Evolutionary conservation across 2,888 invertebrate species (phyloP).

Genomic region (Tachystola acroxantha): DNA sequence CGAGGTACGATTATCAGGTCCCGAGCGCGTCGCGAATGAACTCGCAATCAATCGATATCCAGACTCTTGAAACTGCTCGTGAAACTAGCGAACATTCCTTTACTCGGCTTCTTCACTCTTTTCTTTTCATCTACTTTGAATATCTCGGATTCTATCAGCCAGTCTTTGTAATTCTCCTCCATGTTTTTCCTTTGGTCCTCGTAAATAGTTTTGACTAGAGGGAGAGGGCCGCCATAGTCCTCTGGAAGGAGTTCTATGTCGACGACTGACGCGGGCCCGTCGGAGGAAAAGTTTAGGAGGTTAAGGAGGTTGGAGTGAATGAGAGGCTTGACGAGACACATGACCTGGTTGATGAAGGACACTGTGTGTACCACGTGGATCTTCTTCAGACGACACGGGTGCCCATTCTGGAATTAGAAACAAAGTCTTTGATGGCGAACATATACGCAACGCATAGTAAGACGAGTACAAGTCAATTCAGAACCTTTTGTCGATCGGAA

Average conservation of each 20-base stretch:
- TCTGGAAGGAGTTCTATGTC: conserved; percentile 62
- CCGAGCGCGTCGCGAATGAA: conserved; percentile 21
- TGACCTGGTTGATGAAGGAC: conserved; percentile 82
- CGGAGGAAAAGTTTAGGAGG: conserved; percentile 77
- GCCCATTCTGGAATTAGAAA: conserved; percentile 76
- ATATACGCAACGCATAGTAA: not conserved
- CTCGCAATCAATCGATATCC: conserved; percentile 60
- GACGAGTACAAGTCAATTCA: too few species aligned
- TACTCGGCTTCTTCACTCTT: conserved; percentile 64
- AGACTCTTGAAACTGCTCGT: conserved; percentile 69
- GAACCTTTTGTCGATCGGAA: too few species aligned
- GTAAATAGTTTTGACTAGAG: conserved; percentile 71
- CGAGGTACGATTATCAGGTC: conserved; percentile 33
- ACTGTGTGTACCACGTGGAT: conserved; percentile 83
- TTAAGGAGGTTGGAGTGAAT: conserved; percentile 80
- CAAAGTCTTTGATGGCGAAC: too few species aligned
- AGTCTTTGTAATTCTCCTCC: conserved; percentile 78
- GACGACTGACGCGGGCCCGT: conserved; percentile 66
- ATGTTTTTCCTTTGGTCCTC: conserved; percentile 75
- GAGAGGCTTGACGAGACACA: conserved; percentile 81
- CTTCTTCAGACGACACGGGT: conserved; percentile 81
- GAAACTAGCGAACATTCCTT: conserved; percentile 70
- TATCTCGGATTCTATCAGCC: conserved; percentile 79
- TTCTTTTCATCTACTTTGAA: conserved; percentile 74
- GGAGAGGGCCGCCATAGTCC: conserved; percentile 81